These are phyloP conservation scores for Phacellophora camtschatica DNA, from an alignment of 30 jellyfish, hydroid and myxozoan genomes.

Conservation along the genomic window DNA sequence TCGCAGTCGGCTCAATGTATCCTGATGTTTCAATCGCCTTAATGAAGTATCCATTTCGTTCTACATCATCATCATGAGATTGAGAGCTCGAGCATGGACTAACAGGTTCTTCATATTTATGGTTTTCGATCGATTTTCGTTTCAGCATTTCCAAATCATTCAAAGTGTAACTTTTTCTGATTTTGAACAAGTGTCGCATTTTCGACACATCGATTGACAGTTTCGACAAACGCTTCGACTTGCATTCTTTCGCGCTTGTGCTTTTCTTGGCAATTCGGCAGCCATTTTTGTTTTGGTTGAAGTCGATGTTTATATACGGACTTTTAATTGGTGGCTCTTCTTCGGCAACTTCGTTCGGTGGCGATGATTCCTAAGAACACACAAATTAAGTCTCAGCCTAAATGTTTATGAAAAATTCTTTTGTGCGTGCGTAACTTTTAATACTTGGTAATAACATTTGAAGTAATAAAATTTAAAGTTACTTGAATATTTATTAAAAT, in stretches of 20 bases:
- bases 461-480: no score
- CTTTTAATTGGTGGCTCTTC: not conserved
- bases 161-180: constrained; percentile 51
- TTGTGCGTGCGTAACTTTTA: no score
- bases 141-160: constrained; percentile 54
- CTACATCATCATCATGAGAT: not conserved
- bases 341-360: not conserved
- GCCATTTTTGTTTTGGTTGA: constrained; percentile 17
- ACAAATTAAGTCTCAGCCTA: not conserved
- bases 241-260: not conserved
- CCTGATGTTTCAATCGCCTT: not conserved
- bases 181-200: constrained; percentile 55
- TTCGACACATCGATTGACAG: constrained; percentile 42
- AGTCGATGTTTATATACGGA: constrained; percentile 47
- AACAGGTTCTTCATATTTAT: constrained; percentile 46
- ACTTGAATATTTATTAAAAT: no score
- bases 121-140: constrained; percentile 47
- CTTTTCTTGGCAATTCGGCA: not conserved
- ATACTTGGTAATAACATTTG: no score
- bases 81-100: constrained; percentile 33
- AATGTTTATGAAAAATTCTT: no score
- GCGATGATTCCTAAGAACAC: not conserved
- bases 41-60: not conserved
- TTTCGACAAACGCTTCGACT: constrained; percentile 35
- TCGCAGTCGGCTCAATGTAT: constrained; percentile 44